Evolutionary conservation across 2,797 vertebrate genomes (phyloP).

Genomic region (Melanotaenia maccullochi): DNA sequence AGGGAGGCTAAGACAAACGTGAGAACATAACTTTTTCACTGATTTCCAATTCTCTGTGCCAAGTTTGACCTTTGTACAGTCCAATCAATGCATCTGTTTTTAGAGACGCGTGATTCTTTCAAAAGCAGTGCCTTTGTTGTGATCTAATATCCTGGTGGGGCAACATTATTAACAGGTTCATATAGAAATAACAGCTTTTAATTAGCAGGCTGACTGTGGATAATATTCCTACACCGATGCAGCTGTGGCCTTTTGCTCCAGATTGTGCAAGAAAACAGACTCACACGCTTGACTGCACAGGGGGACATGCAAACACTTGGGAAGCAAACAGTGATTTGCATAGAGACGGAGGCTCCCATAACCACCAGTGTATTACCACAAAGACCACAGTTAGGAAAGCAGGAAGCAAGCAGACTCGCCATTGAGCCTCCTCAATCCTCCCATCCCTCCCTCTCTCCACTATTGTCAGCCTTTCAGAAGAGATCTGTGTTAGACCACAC

Average conservation of each 20-base stretch:
- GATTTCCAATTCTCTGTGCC: constrained; percentile 67
- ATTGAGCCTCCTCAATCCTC: constrained; percentile 30
- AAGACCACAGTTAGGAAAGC: constrained; percentile 62
- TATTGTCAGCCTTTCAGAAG: constrained; percentile 53
- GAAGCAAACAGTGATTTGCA: constrained; percentile 70
- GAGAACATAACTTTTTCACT: constrained; percentile 64
- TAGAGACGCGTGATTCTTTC: constrained; percentile 45
- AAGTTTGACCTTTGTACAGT: constrained; percentile 67
- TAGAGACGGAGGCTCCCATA: constrained; percentile 62
- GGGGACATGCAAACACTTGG: constrained; percentile 50
- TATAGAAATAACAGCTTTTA: constrained; percentile 58
- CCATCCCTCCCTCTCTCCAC: constrained; percentile 2
- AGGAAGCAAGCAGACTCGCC: constrained; percentile 60
- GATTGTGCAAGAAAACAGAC: constrained; percentile 32
- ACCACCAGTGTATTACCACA: constrained; percentile 62
- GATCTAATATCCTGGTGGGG: constrained; percentile 35
- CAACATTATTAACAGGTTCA: constrained; percentile 41
- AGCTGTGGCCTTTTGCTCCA: constrained; percentile 47
- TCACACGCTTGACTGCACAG: constrained; percentile 50
- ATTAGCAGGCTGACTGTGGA: constrained; percentile 37
- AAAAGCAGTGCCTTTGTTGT: constrained; percentile 6
- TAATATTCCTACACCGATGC: constrained; percentile 29
- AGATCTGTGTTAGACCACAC: constrained; percentile 56
- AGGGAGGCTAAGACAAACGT: constrained; percentile 55
- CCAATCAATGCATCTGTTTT: constrained; percentile 62